Evolutionary conservation across 2,113 vertebrate species (phyloP).

Genomic region (Scartelaos histophorus): DNA sequence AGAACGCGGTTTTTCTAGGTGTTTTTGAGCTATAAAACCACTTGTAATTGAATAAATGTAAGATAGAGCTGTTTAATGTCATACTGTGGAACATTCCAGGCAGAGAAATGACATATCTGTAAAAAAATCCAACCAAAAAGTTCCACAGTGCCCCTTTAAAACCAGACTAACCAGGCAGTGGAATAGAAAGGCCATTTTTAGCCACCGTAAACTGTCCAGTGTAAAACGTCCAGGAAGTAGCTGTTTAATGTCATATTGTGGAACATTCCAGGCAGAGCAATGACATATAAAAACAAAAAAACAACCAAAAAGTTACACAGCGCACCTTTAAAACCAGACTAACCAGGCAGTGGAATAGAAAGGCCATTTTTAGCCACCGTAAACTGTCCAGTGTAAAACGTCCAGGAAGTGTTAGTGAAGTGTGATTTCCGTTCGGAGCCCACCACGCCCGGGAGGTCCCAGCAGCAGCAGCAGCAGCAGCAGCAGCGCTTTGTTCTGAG

Average conservation of each 20-base stretch:
- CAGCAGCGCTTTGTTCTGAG: neutral
- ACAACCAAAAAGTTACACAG: too few relatives aligned
- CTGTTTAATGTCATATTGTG: too few relatives aligned
- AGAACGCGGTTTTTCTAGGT: too few relatives aligned
- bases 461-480: neutral
- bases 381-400: neutral
- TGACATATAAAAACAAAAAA: too few relatives aligned
- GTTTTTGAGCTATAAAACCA: too few relatives aligned
- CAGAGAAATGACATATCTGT: too few relatives aligned
- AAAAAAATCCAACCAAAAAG: too few relatives aligned
- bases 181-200: neutral
- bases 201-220: neutral
- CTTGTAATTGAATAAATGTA: too few relatives aligned
- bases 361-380: neutral
- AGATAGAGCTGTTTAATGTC: too few relatives aligned
- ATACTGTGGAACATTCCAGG: too few relatives aligned
- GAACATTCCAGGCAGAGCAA: too few relatives aligned
- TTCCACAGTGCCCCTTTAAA: neutral
- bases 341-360: neutral
- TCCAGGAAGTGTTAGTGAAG: neutral
- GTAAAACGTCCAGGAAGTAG: neutral
- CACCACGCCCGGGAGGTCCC: neutral
- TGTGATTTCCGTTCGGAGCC: neutral
- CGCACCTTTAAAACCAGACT: neutral
- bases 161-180: neutral